Percentiles rank a stretch among this genome's conserved stretches.
phyloP scores from a whole-genome alignment of 1,140 invertebrate species.

The Diachasmimorpha longicaudata region DNA sequence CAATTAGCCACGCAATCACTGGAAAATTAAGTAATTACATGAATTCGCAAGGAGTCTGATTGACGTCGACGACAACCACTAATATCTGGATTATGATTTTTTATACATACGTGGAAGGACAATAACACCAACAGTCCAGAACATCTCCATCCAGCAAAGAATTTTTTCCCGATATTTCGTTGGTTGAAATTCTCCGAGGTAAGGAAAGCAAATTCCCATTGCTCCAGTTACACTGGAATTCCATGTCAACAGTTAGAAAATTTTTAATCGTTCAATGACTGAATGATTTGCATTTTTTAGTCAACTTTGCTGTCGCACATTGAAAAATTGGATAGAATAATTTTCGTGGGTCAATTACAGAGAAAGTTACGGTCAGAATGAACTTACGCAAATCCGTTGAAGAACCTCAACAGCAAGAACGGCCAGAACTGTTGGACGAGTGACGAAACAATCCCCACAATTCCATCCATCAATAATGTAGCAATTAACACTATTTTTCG shows the following conservation, averaged over 20 bases:
- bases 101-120: constrained; percentile 68
- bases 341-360: too few relatives aligned
- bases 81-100: not conserved
- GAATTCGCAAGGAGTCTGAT: not conserved
- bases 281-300: too few relatives aligned
- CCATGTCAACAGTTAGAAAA: constrained; percentile 7
- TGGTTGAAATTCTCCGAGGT: constrained; percentile 78
- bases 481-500: constrained; percentile 77
- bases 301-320: too few relatives aligned
- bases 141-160: constrained; percentile 81
- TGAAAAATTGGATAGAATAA: not conserved
- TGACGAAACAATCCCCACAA: constrained; percentile 76
- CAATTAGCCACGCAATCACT: constrained; percentile 77
- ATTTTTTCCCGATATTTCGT: constrained; percentile 77
- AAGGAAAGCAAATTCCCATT: constrained; percentile 79
- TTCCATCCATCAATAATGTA: constrained; percentile 77
- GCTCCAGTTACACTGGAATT: constrained; percentile 72
- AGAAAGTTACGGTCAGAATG: not conserved
- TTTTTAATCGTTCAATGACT: too few relatives aligned
- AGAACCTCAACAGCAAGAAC: constrained; percentile 78
- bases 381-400: constrained; percentile 87
- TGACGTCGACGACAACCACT: too few relatives aligned
- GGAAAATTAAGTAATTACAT: constrained; percentile 30
- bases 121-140: constrained; percentile 78
- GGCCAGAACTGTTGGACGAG: constrained; percentile 77